These are phyloP conservation scores for Gastracanthus pulcherrimus DNA, from an alignment of 2,888 invertebrate genomes.

Conservation along the genomic window DNA sequence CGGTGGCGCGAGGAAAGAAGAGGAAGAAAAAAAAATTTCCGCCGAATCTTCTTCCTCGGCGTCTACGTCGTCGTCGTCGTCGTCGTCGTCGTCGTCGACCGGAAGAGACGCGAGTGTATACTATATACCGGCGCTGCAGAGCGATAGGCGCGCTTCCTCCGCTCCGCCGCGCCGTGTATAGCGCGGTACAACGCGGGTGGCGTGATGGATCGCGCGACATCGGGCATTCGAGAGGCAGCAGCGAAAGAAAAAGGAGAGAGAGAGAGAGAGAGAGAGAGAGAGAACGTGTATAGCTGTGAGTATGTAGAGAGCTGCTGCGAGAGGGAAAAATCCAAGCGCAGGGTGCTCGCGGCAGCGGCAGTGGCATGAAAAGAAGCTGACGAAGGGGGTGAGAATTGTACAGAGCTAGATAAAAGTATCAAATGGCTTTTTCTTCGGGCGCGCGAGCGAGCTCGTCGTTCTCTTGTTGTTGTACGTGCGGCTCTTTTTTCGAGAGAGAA, in stretches of 20 bases:
- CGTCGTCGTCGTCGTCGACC: conserved; percentile 39
- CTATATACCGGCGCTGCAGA: neutral
- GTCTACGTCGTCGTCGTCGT: conserved; percentile 27
- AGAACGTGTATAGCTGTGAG: too few species aligned
- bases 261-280: conserved; percentile 7
- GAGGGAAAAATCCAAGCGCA: too few species aligned
- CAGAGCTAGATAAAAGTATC: conserved; percentile 46
- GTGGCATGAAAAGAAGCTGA: conserved; percentile 58
- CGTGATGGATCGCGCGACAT: conserved; percentile 72
- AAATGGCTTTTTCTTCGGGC: conserved; percentile 42
- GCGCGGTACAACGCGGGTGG: conserved; percentile 13
- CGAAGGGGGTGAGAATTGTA: conserved; percentile 59
- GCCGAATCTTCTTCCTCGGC: conserved; percentile 48
- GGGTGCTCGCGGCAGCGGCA: conserved; percentile 3
- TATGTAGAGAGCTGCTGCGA: too few species aligned
- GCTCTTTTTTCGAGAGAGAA: conserved; percentile 1
- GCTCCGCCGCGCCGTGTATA: too few species aligned
- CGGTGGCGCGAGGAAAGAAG: neutral
- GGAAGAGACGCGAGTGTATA: conserved; percentile 40
- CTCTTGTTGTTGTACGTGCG: neutral
- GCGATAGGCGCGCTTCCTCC: conserved; percentile 50
- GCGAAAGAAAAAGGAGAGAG: conserved; percentile 57
- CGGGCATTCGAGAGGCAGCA: conserved; percentile 68
- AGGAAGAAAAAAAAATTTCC: conserved; percentile 62
- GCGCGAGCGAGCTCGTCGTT: neutral